These are phyloP conservation scores for Malacosoma neustria DNA, from an alignment of 2,888 invertebrate species.

Conservation along the genomic window DNA sequence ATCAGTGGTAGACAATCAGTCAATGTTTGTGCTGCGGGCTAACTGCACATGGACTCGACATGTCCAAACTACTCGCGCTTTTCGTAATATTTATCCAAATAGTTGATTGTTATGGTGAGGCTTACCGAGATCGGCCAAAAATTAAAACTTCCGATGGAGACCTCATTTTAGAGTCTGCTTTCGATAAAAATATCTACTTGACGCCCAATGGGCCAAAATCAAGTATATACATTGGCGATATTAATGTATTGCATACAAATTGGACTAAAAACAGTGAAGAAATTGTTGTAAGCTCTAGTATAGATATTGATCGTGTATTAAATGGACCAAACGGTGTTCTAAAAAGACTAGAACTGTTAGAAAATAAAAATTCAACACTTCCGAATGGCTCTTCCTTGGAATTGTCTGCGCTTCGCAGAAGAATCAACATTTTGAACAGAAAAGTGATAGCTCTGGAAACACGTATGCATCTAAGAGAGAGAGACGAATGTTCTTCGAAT, in stretches of 20 bases:
- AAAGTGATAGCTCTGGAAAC: conserved; percentile 55
- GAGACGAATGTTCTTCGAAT: conserved; percentile 80
- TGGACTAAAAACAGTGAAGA: conserved; percentile 21
- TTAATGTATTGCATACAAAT: conserved; percentile 74
- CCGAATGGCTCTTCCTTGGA: conserved; percentile 26
- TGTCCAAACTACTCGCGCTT: conserved; percentile 29
- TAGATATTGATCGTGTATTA: conserved; percentile 20
- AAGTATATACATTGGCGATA: conserved; percentile 79
- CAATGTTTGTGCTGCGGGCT: not conserved
- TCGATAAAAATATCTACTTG: conserved; percentile 86
- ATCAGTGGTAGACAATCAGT: not conserved
- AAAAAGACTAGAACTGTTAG: conserved; percentile 37
- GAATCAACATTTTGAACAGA: conserved; percentile 37
- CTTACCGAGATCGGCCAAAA: conserved; percentile 74
- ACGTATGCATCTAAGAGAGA: conserved; percentile 53
- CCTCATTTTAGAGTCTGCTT: conserved; percentile 84
- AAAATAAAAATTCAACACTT: conserved; percentile 21
- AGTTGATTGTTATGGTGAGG: conserved; percentile 50
- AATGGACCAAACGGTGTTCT: conserved; percentile 29
- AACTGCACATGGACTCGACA: conserved; percentile 11
- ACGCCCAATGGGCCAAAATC: conserved; percentile 79
- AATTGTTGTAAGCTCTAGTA: conserved; percentile 11
- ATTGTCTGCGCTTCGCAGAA: conserved; percentile 32
- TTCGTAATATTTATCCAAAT: conserved; percentile 15
- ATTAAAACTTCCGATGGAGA: conserved; percentile 81